Evolutionary conservation across 2,888 invertebrate species (phyloP).

Genomic region (Myopa tessellatipennis): DNA sequence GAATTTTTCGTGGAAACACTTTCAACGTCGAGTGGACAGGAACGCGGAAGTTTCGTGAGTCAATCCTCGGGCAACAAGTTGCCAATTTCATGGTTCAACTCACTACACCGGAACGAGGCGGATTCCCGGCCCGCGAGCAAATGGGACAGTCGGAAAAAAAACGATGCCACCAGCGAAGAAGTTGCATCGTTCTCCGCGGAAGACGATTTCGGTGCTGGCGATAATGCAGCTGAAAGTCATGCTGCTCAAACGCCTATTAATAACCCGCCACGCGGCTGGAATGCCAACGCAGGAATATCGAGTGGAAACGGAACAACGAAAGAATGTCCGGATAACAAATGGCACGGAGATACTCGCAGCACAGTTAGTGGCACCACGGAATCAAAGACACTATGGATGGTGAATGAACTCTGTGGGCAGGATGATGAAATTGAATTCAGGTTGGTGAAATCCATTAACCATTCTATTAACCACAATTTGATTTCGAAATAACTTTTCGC

Average conservation of each 20-base stretch:
- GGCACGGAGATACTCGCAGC: slow-evolving; percentile 49
- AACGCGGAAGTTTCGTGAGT: slow-evolving; percentile 57
- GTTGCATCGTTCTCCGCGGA: slow-evolving; percentile 42
- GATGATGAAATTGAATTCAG: slow-evolving; percentile 58
- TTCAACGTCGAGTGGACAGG: slow-evolving; percentile 51
- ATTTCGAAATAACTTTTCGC: neutral
- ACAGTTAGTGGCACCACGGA: slow-evolving; percentile 45
- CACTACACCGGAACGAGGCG: slow-evolving; percentile 49
- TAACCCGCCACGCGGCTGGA: slow-evolving; percentile 12
- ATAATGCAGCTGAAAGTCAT: slow-evolving; percentile 17
- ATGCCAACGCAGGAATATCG: slow-evolving; percentile 18
- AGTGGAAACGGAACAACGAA: slow-evolving; percentile 42
- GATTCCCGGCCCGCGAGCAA: slow-evolving; percentile 35
- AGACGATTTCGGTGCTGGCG: slow-evolving; percentile 28
- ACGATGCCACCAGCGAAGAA: slow-evolving; percentile 37
- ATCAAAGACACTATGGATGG: slow-evolving; percentile 55
- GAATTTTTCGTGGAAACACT: slow-evolving; percentile 57
- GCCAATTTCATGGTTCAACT: slow-evolving; percentile 57
- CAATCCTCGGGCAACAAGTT: slow-evolving; percentile 57
- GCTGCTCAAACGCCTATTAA: slow-evolving; percentile 10
- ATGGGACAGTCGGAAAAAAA: slow-evolving; percentile 42
- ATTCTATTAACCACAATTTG: neutral
- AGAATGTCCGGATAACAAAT: slow-evolving; percentile 53
- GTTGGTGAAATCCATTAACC: slow-evolving; percentile 44
- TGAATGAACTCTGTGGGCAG: slow-evolving; percentile 57